A percentile compares a stretch with the other conserved stretches of the same genome.
Evolutionary conservation across 1,140 invertebrate species (phyloP).

Genomic region (Latrodectus geometricus): DNA sequence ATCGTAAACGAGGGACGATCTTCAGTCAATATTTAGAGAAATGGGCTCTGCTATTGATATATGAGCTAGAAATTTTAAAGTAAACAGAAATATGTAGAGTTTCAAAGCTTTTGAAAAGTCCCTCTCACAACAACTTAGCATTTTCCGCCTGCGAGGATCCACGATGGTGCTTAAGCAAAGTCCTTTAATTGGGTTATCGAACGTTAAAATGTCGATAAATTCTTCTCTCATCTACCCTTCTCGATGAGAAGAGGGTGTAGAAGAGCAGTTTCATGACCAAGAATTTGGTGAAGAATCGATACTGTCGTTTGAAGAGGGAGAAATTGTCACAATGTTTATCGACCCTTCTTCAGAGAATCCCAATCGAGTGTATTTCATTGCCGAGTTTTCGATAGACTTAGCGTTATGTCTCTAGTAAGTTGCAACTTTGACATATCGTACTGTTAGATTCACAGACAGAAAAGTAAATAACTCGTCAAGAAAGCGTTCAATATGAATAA

Average conservation of each 20-base stretch:
- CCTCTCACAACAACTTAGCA: neutral
- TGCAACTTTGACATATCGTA: too few relatives aligned
- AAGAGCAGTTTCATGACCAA: neutral
- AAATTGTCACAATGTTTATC: too few relatives aligned
- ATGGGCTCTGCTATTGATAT: neutral
- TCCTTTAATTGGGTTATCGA: slow-evolving; percentile 1
- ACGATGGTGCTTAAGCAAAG: neutral
- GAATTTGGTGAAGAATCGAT: too few relatives aligned
- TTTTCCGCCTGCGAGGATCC: neutral
- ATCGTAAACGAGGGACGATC: neutral
- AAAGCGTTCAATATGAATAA: too few relatives aligned
- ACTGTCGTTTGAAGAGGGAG: too few relatives aligned
- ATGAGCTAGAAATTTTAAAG: neutral
- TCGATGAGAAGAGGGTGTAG: neutral
- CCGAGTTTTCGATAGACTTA: too few relatives aligned
- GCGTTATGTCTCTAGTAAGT: too few relatives aligned
- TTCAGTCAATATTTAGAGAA: neutral
- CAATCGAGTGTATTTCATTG: too few relatives aligned
- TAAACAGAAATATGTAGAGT: neutral
- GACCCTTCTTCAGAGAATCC: too few relatives aligned
- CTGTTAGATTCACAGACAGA: too few relatives aligned
- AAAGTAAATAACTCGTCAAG: too few relatives aligned
- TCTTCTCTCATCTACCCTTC: neutral
- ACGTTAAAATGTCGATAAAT: slow-evolving; percentile 1
- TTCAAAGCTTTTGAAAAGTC: neutral